phyloP scores from a whole-genome alignment of 2,888 invertebrate species.

The Ophion ellenae region DNA sequence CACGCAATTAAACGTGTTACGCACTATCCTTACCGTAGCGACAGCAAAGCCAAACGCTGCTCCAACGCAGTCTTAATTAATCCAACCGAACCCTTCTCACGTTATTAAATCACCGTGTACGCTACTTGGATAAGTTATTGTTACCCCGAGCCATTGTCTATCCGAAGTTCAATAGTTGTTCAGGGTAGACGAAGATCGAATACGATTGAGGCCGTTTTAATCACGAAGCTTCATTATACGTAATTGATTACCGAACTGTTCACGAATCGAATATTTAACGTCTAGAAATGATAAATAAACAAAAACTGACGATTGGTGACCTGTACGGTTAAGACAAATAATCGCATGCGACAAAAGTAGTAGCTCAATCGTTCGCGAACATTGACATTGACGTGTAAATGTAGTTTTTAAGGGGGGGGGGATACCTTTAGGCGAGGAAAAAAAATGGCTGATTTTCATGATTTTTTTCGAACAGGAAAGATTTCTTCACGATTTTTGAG shows the following conservation, averaged over 20 bases:
- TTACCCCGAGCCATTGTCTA: slow-evolving; percentile 24
- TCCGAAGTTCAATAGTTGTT: slow-evolving; percentile 5
- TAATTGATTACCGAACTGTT: background rate
- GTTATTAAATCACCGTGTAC: slow-evolving; percentile 12
- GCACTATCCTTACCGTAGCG: slow-evolving; percentile 32
- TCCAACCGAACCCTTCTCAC: slow-evolving; percentile 26
- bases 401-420: no score
- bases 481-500: no score
- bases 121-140: slow-evolving; percentile 18
- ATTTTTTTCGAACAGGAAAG: no score
- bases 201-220: background rate
- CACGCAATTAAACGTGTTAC: slow-evolving; percentile 41
- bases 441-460: no score
- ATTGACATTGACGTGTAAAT: no score
- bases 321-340: no score
- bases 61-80: slow-evolving; percentile 40
- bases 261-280: background rate
- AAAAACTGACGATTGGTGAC: no score
- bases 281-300: no score
- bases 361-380: no score
- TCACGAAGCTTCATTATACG: background rate
- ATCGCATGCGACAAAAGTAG: no score
- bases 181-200: background rate
- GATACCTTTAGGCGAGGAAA: no score
- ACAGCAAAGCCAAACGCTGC: slow-evolving; percentile 33